Evolutionary conservation across 1,140 invertebrate species (phyloP).

Genomic region (Pogonognathellus flavescens): DNA sequence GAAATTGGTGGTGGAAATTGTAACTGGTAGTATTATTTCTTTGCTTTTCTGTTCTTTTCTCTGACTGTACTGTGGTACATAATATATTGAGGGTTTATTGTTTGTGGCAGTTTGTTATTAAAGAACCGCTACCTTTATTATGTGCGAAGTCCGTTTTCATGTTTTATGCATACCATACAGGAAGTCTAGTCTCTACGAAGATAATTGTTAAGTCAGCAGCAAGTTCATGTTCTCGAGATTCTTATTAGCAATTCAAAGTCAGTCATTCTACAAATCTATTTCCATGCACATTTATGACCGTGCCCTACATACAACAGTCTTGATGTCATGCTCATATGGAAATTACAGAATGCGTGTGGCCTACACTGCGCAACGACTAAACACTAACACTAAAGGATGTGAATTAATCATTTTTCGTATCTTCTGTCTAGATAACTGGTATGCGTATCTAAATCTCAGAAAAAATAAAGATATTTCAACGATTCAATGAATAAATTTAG

Average conservation of each 20-base stretch:
- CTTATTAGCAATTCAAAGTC: not conserved
- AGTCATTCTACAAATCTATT: not conserved
- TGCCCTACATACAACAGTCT: not conserved
- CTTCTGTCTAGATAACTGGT: too few relatives aligned
- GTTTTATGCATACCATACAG: not conserved
- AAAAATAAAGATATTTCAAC: too few relatives aligned
- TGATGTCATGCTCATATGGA: too few relatives aligned
- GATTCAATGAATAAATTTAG: too few relatives aligned
- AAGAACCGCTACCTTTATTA: conserved; percentile 25
- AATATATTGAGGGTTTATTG: not conserved
- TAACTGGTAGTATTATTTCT: not conserved
- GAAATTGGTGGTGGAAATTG: not conserved
- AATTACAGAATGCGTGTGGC: too few relatives aligned
- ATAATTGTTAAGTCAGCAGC: too few relatives aligned
- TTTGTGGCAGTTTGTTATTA: not conserved
- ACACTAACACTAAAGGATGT: too few relatives aligned
- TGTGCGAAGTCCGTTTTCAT: not conserved
- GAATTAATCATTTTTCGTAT: too few relatives aligned
- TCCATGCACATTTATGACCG: not conserved
- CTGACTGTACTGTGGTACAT: not conserved
- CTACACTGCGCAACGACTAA: too few relatives aligned
- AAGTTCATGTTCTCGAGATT: too few relatives aligned
- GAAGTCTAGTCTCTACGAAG: not conserved
- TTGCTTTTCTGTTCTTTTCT: not conserved
- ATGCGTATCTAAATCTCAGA: too few relatives aligned